These are phyloP conservation scores for Camptogramma bilineatum DNA, from an alignment of 2,888 invertebrate species.

Conservation along the genomic window DNA sequence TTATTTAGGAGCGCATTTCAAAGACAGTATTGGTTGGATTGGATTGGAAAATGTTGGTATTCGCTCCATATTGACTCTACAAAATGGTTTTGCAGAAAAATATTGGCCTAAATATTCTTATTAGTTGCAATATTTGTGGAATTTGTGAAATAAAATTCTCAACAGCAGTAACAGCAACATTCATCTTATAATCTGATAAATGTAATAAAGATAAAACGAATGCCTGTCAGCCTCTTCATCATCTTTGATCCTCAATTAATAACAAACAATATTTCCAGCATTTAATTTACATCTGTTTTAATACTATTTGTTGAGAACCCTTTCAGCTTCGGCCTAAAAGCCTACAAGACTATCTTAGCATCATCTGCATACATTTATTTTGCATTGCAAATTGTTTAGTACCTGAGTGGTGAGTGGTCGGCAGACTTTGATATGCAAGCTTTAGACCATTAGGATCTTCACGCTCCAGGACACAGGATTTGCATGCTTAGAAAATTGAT, in stretches of 20 bases:
- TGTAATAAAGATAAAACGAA: too few species aligned
- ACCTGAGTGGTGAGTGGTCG: slow-evolving; percentile 11
- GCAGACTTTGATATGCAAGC: slow-evolving; percentile 28
- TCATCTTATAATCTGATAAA: too few species aligned
- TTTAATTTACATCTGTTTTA: not conserved
- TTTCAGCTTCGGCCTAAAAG: slow-evolving; percentile 29
- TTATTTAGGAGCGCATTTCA: slow-evolving; percentile 17
- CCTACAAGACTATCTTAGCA: slow-evolving; percentile 26
- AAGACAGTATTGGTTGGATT: slow-evolving; percentile 14
- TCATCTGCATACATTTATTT: slow-evolving; percentile 33
- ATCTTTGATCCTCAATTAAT: not conserved
- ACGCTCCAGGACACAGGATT: not conserved
- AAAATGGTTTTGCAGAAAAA: not conserved
- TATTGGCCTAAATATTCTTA: not conserved
- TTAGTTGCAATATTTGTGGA: not conserved
- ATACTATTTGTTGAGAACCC: slow-evolving; percentile 7
- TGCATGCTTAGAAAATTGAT: not conserved
- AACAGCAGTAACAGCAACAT: too few species aligned
- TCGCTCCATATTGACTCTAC: not conserved
- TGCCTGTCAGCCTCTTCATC: too few species aligned
- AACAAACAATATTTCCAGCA: not conserved
- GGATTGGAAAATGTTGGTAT: not conserved
- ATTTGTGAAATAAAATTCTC: too few species aligned
- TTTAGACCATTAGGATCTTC: not conserved
- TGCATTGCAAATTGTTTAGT: slow-evolving; percentile 36